Base-by-base conservation (phyloP, 1,140 invertebrate genomes). In the Ruditapes philippinarum region DNA sequence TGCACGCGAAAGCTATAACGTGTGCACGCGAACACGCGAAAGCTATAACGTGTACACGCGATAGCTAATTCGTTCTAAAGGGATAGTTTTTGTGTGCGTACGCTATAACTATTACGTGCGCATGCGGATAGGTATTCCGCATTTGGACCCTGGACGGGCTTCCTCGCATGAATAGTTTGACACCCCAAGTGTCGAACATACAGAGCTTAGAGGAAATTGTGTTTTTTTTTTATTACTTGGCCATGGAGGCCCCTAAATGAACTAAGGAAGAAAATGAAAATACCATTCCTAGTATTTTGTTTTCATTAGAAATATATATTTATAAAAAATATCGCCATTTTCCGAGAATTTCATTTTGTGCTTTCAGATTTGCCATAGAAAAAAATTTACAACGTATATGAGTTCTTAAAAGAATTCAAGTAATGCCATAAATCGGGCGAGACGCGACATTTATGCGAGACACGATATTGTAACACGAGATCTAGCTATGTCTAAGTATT, bases 271-370 rank as follows among this genome's bases (percentile, higher is more conserved):
- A 76, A 76, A 76, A 76, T 76, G 73, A 76, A n/a, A 42, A 76
- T 17, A 76, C 73, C 73, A n/a, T 76, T 38, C 73, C 40, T 42
- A 3, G 36, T 76, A 76, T 76, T 38, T 76, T 76, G 73, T 76
- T 76, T 76, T 38, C 73, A 45, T 76, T 38, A 76, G 73, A 76
- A 76, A 76, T 76, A 45, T 76, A 76, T 42, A 73, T 11, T n/a
- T 11, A 76, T 9, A 76, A 76, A 45, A 36, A 76, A 76, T 76
- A 76, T 76, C 73, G 73, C 73, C 73, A 42, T 76, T 76, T 76
- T 45, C 73, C 73, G 73, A 76, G 73, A 76, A 76, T 76, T 76
- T 12, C 73, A n/a, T n/a, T n/a, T n/a, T n/a, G n/a, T 76, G 73
- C 73, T 76, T 31, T 76, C 73, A 76, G 36, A 76, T 76, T 1